These are phyloP conservation scores for Synanthedon formicaeformis DNA, from an alignment of 2,888 invertebrate genomes.

Conservation along the genomic window DNA sequence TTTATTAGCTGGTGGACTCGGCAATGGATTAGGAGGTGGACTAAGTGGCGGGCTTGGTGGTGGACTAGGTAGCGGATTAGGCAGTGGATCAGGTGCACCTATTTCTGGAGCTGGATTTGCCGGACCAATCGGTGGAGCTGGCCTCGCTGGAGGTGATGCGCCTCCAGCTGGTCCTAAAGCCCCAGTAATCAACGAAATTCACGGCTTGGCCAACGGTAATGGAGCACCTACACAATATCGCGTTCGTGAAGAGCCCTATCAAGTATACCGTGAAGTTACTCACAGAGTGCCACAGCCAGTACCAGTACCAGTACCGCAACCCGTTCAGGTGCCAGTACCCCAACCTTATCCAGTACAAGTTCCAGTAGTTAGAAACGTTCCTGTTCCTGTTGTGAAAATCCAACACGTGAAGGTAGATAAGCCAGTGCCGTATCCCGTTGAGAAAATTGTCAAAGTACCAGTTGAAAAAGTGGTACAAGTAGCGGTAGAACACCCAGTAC, in stretches of 20 bases:
- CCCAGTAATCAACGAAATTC: conserved; percentile 54
- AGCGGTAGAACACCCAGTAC: conserved; percentile 67
- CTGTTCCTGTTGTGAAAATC: conserved; percentile 68
- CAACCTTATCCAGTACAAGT: conserved; percentile 72
- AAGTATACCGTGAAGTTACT: conserved; percentile 54
- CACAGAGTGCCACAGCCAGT: conserved; percentile 70
- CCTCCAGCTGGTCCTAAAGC: conserved; percentile 41
- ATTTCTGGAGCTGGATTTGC: conserved; percentile 8
- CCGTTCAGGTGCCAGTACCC: conserved; percentile 65
- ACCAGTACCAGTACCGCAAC: conserved; percentile 64
- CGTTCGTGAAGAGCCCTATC: conserved; percentile 50
- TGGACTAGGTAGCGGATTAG: conserved; percentile 7
- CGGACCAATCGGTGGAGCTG: conserved; percentile 5
- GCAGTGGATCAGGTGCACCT: conserved; percentile 8
- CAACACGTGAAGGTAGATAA: conserved; percentile 69
- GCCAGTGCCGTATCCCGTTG: conserved; percentile 71
- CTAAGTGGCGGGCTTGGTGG: conserved; percentile 4
- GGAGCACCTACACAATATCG: conserved; percentile 55
- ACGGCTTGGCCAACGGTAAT: conserved; percentile 47
- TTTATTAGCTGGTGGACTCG: conserved; percentile 7
- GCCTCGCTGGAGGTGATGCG: conserved; percentile 17
- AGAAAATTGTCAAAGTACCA: conserved; percentile 70
- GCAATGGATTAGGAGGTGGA: conserved; percentile 7
- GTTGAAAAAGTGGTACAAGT: conserved; percentile 69
- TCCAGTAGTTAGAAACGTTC: conserved; percentile 64